Base-by-base conservation (phyloP, 2,113 vertebrate genomes). In the Podiceps cristatus region DNA sequence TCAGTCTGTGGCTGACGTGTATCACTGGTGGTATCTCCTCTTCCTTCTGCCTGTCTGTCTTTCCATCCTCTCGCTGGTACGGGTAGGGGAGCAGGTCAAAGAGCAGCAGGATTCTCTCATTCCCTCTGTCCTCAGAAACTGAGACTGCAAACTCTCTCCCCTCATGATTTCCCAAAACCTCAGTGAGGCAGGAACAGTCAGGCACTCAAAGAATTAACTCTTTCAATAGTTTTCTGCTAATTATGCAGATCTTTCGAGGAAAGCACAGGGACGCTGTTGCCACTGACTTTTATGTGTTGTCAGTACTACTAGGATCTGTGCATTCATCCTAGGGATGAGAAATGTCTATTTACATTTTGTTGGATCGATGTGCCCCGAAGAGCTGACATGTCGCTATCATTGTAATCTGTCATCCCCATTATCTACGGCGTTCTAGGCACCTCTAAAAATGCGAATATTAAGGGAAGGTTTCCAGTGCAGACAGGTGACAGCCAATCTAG, bases 261-360 rank as follows among this genome's bases (percentile, higher is more conserved):
- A 22, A 50, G n/a, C 5, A 0, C n/a, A 24, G 50, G 37, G 49
- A 14, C 6, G 3, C 9, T 68, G 19, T 73, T 0, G 0, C 53
- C 24, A 0, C 35, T 75, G 68, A 52, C 64, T 93, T 63, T 6
- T 31, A 1, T 0, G 0, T 33, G 37, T 73, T 96, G 80, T 82
- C 91, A 86, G 79, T 77, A 56, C 45, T 22, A 1, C 53, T 76
- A 66, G 37, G 85, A 85, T 90, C 71, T 87, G 37, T 75, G 74
- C 59, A 6, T 88, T 88, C 82, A 50, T 86, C 91, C 77, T 44
- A 63, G 37, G 74, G 81, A 86, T 95, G 84, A 95, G 91, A 93
- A 93, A 95, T 77, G 81, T 86, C 91, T 96, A 10, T 93, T 96
- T 96, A 87, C 37, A 52, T 97, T 94, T 91, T 63, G 23, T 66